Conservation (phyloP, 2,888 invertebrate genomes). For the Drosophila peninsularis region DNA sequence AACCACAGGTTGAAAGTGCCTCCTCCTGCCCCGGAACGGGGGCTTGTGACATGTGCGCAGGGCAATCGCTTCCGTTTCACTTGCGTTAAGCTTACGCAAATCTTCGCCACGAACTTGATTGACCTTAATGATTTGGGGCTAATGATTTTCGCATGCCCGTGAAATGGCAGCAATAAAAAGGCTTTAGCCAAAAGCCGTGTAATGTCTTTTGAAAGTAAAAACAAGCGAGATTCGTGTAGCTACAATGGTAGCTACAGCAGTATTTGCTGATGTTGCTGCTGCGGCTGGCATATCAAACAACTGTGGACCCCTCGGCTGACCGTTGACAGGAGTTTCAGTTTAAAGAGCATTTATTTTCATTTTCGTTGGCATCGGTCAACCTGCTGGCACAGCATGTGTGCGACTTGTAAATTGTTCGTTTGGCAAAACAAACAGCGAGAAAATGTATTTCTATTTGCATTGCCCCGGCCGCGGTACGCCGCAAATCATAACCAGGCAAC, state of each 20-base stretch:
- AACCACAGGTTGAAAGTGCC: conserved; percentile 34
- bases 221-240: conserved; percentile 50
- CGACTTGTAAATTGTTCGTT: conserved; percentile 74
- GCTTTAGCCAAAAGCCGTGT: conserved; percentile 12
- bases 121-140: conserved; percentile 72
- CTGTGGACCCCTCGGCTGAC: conserved; percentile 66
- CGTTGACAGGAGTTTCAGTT: conserved; percentile 71
- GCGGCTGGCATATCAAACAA: conserved; percentile 70
- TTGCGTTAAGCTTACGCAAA: conserved; percentile 57
- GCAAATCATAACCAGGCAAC: conserved; percentile 59
- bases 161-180: conserved; percentile 65
- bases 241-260: conserved; percentile 42
- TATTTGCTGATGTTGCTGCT: conserved; percentile 26
- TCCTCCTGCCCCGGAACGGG: conserved; percentile 9
- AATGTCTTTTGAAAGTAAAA: conserved; percentile 71
- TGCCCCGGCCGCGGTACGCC: conserved; percentile 18
- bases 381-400: conserved; percentile 74
- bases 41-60: conserved; percentile 55
- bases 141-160: conserved; percentile 66
- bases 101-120: conserved; percentile 57
- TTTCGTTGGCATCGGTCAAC: conserved; percentile 66
- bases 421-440: conserved; percentile 74
- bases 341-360: conserved; percentile 74
- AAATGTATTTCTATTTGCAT: conserved; percentile 72
- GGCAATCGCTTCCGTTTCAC: conserved; percentile 52